Conservation (phyloP, 1,140 invertebrate species). For the Phymorhynchus buccinoides region DNA sequence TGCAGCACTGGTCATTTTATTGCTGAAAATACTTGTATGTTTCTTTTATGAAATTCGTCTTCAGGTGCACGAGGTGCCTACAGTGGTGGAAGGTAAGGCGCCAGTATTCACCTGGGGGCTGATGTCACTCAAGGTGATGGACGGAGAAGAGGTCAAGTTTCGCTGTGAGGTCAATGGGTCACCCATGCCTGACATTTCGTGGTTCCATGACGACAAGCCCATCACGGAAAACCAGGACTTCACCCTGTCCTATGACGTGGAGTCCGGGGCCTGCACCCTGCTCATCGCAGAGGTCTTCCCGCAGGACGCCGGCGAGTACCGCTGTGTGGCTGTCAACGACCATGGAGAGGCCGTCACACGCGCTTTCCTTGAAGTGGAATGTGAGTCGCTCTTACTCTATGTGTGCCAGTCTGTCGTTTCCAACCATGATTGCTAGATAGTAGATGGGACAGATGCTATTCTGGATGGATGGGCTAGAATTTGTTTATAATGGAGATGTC, state of each 20-base stretch:
- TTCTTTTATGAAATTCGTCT: slow-evolving; percentile 24
- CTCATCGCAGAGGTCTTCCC: slow-evolving; percentile 79
- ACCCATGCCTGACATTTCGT: slow-evolving; percentile 66
- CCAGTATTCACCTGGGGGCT: slow-evolving; percentile 85
- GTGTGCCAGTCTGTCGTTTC: too few species aligned
- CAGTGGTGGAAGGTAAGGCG: slow-evolving; percentile 77
- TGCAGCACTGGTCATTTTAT: too few species aligned
- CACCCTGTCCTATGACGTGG: slow-evolving; percentile 63
- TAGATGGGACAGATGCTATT: too few species aligned
- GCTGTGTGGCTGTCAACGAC: slow-evolving; percentile 91
- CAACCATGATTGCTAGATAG: too few species aligned
- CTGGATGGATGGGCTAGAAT: too few species aligned
- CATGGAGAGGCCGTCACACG: slow-evolving; percentile 89
- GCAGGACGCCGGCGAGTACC: slow-evolving; percentile 96
- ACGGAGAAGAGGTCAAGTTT: slow-evolving; percentile 89
- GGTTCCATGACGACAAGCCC: slow-evolving; percentile 84
- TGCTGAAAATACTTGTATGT: too few species aligned
- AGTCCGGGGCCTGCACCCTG: slow-evolving; percentile 64
- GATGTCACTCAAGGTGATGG: slow-evolving; percentile 87
- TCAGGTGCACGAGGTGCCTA: slow-evolving; percentile 42
- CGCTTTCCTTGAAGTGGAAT: slow-evolving; percentile 83
- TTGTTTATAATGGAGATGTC: too few species aligned
- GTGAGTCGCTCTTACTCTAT: slow-evolving; percentile 71
- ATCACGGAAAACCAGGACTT: slow-evolving; percentile 75
- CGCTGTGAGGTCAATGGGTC: slow-evolving; percentile 64